Evolutionary conservation across 2,113 vertebrate genomes (phyloP), one percentile per base, ranked within the genome.

Genomic region (Bungarus multicinctus): DNA sequence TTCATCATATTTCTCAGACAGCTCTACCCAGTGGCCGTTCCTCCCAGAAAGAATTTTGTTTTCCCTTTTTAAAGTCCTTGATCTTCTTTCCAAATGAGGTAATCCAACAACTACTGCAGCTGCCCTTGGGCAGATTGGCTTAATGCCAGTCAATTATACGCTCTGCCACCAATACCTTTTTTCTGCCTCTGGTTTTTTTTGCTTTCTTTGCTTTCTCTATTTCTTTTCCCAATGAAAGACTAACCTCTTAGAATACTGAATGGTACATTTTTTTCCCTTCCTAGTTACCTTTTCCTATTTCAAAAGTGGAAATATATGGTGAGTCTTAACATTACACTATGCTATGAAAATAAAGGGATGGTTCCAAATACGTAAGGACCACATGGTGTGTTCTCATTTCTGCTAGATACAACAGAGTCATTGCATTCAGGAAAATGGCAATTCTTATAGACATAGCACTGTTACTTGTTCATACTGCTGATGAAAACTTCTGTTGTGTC

Each of bases 71-170:
- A 88, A 47, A 92, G 50, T 57, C 74, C 93, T 94, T 92, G 88
- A 92, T 69, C 91, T 92, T 87, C 88, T 90, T 90, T 94, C 91
- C 88, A 94, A 94, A 88, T 94, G 93, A 94, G 88, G 91, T 92
- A 92, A 92, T 87, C 69, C 57, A 87, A 91, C 88, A 88, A 90
- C 88, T 90, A 81, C 81, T 87, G 47, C 86, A 85, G 52, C 88
- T 92, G 55, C 74, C 91, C 57, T 92, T 50, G 22, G 91, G 88
- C 91, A 74, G 34, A 12, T 39, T 91, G 93, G 88, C 93, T 86
- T 39, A 20, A 45, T 90, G 90, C 93, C 93, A 94, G 55, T 90
- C 39, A 92, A 86, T 91, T 89, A 86, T 87, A 54, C 18, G 47
- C 55, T 90, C 74, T 69, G 55, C 55, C 74, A 87, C 81, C 57